Base-by-base conservation (phyloP, 2,797 vertebrate genomes). In the Lophius americanus region DNA sequence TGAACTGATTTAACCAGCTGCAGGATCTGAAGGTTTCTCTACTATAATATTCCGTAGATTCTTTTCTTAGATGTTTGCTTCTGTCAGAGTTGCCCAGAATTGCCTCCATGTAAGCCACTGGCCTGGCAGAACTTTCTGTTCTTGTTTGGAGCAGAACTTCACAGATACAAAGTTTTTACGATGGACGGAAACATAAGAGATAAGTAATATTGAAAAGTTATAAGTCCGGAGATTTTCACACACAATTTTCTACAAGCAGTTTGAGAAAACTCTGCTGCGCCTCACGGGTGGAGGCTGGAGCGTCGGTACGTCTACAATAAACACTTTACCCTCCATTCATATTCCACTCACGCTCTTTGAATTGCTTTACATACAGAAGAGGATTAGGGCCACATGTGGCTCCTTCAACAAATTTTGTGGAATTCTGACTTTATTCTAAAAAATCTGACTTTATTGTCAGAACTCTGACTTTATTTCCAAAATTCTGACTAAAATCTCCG, bases 251-350 rank as follows among this genome's bases (percentile, higher is more conserved):
- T 64, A 54, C 13, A 23, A 1, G 48, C 50, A 53, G 48, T 73
- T 63, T 70, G 55, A 56, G 51, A 68, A 9, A 2, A 60, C 51
- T 64, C 64, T 0, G 47, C 61, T 37, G 55, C 47, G 46, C 41
- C 54, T 66, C 3, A n/a, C 63, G 72, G 43, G n/a, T 73, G 68
- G 38, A 51, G 55, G 78, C 56, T 68, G 55, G 66, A 79, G 9
- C 77, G 59, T 50, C 6, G 5, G 46, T 74, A 70, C 9, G 12
- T 14, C 62, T 39, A 6, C 58, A 53, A 44, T 46, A 65, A 82
- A 75, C 73, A 76, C 77, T 84, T 76, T 82, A 67, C 75, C 64
- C 58, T 51, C 49, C 67, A 76, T 65, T 67, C 75, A 69, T 66
- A 47, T 55, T 39, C 14, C 3, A 12, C 73, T 78, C 68, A 41